Conservation (phyloP, 2,888 invertebrate species). For the Papilio gigon region DNA sequence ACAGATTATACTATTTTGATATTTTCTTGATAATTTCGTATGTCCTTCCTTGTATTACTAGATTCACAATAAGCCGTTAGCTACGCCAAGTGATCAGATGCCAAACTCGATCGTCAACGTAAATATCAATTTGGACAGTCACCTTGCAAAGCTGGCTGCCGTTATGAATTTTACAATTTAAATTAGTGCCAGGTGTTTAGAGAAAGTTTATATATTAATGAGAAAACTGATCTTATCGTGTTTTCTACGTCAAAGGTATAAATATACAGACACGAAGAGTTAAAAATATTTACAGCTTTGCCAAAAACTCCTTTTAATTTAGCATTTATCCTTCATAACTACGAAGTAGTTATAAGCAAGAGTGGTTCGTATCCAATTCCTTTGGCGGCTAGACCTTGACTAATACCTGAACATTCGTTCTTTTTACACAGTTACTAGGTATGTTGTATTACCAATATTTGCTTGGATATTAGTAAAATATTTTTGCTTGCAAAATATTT, state of each 20-base stretch:
- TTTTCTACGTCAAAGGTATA: background rate
- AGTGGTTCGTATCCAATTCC: too few relatives aligned
- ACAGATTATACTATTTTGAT: too few relatives aligned
- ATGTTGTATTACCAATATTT: too few relatives aligned
- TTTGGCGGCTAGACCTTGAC: too few relatives aligned
- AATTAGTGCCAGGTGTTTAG: slow-evolving; percentile 31
- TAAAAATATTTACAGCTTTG: background rate
- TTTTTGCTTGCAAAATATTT: slow-evolving; percentile 13
- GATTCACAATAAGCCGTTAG: slow-evolving; percentile 28
- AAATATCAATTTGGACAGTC: slow-evolving; percentile 36
- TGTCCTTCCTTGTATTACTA: slow-evolving; percentile 12
- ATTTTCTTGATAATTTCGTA: slow-evolving; percentile 34
- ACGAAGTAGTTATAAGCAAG: too few relatives aligned
- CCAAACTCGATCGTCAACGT: slow-evolving; percentile 38
- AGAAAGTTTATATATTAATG: slow-evolving; percentile 17
- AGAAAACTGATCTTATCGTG: slow-evolving; percentile 7
- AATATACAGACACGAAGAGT: background rate
- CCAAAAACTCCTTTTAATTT: background rate
- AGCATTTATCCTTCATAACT: too few relatives aligned
- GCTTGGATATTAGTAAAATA: background rate
- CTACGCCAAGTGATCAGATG: slow-evolving; percentile 36
- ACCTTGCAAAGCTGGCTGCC: slow-evolving; percentile 33
- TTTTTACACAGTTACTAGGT: too few relatives aligned
- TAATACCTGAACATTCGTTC: too few relatives aligned
- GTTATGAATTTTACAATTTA: slow-evolving; percentile 26